These are phyloP conservation scores for Coendou prehensilis DNA, from an alignment of 2,797 vertebrate genomes.

Conservation along the genomic window DNA sequence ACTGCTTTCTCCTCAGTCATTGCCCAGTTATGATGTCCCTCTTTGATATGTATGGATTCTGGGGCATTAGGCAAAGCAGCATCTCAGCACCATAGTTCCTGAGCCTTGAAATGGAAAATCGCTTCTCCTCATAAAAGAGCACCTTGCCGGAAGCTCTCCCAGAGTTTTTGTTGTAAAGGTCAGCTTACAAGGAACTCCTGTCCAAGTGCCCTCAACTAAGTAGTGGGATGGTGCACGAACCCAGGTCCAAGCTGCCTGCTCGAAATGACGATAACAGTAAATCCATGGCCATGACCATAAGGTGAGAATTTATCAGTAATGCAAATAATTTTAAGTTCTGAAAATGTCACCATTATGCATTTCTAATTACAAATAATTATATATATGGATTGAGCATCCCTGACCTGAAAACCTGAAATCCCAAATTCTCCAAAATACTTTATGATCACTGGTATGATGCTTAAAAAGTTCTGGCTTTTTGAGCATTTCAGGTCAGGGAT, in stretches of 20 bases:
- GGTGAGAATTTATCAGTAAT: background rate
- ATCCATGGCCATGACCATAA: background rate
- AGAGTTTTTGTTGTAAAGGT: constrained; percentile 44
- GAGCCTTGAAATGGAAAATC: background rate
- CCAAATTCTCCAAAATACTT: background rate
- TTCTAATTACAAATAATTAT: constrained; percentile 4
- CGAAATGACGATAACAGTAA: background rate
- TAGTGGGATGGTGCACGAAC: background rate
- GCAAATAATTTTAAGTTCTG: background rate
- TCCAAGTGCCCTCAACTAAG: background rate
- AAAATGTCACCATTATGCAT: background rate
- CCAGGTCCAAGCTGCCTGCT: background rate
- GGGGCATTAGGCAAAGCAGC: background rate
- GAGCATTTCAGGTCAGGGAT: background rate
- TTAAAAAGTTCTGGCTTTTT: background rate
- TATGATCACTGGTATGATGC: background rate
- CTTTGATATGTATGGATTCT: background rate
- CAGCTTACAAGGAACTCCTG: background rate
- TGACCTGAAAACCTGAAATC: background rate
- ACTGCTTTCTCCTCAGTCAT: background rate
- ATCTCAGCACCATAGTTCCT: background rate
- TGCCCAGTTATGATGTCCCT: background rate
- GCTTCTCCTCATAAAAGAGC: background rate
- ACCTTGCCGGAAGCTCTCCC: background rate
- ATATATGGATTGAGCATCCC: background rate